Evolutionary conservation across 2,797 vertebrate species (phyloP).

Genomic region (Balearica regulorum): DNA sequence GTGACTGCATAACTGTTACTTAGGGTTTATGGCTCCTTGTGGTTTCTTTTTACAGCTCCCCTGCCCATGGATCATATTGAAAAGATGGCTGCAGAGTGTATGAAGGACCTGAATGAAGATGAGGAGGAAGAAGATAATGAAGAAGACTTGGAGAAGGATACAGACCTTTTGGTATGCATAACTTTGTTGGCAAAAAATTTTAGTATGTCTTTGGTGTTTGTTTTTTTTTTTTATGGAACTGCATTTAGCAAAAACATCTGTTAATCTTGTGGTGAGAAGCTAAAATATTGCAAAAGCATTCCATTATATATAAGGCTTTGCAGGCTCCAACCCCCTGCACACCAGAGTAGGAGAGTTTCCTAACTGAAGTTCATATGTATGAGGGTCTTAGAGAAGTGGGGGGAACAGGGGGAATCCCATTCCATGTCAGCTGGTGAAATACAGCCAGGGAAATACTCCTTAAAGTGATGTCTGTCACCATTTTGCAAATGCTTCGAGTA

Average conservation of each 20-base stretch:
- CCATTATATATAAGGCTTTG: neutral
- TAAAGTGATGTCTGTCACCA: neutral
- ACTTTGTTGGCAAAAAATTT: neutral
- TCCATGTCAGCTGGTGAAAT: neutral
- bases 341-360: neutral
- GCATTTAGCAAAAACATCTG: neutral
- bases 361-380: neutral
- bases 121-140: conserved; percentile 78
- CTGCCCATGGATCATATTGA: conserved; percentile 93
- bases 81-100: conserved; percentile 91
- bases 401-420: neutral
- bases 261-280: neutral
- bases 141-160: conserved; percentile 86
- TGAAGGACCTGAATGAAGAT: conserved; percentile 87
- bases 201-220: neutral
- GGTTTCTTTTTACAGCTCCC: conserved; percentile 45
- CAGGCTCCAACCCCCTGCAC: neutral
- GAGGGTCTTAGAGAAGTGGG: neutral
- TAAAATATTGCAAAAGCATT: neutral
- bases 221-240: neutral
- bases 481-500: neutral
- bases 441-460: neutral
- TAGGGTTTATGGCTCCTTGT: neutral
- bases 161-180: conserved; percentile 86
- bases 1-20: neutral